Percentiles rank a stretch among this genome's conserved stretches.
Conservation (phyloP, 37 sponge, comb jelly and placozoan species). For the Petrosia ficiformis region DNA sequence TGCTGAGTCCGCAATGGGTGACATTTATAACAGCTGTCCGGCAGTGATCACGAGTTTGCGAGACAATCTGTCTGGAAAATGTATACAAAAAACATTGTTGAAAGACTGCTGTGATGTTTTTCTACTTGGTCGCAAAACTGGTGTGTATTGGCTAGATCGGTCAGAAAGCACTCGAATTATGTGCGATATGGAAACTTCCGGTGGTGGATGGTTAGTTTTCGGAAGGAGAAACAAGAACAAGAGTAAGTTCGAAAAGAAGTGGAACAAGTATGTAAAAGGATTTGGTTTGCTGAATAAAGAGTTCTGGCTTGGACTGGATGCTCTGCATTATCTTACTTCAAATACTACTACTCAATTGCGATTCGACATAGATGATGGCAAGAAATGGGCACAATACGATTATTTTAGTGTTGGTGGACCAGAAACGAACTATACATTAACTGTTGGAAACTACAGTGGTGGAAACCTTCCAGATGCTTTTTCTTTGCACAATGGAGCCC, state of each 20-base stretch:
- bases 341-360: conserved; percentile 11
- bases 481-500: background rate
- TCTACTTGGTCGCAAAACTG: background rate
- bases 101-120: conserved; percentile 31
- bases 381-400: conserved; percentile 21
- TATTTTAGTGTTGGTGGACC: conserved; percentile 11
- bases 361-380: conserved; percentile 24
- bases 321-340: conserved; percentile 23
- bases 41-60: background rate
- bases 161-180: background rate
- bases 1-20: no score
- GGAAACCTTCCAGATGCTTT: conserved; percentile 8
- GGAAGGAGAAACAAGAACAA: conserved; percentile 12
- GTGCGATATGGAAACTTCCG: conserved; percentile 58
- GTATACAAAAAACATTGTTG: background rate
- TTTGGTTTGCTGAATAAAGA: conserved; percentile 30
- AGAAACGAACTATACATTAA: conserved; percentile 11
- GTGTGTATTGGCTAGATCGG: conserved; percentile 9
- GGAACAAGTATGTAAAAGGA: conserved; percentile 20
- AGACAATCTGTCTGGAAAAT: background rate
- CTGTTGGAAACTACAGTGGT: background rate
- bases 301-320: conserved; percentile 53
- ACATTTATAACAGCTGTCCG: no score
- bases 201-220: conserved; percentile 63
- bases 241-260: conserved; percentile 13